These are phyloP conservation scores for Lithophane leautieri DNA, from an alignment of 2,888 invertebrate species.

Conservation along the genomic window DNA sequence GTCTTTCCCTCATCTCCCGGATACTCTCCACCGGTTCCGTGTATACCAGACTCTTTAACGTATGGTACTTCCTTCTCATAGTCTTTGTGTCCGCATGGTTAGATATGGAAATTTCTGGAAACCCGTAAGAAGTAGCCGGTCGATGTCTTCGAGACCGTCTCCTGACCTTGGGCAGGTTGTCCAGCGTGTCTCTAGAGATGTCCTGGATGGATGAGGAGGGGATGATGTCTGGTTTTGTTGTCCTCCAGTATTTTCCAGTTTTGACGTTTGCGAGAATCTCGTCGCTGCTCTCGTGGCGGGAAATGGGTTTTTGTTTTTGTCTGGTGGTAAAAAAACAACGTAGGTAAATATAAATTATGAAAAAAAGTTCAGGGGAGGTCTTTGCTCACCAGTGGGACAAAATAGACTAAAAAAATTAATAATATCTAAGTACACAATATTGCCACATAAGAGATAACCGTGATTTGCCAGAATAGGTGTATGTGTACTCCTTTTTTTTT, in stretches of 20 bases:
- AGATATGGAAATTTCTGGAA: conserved; percentile 86
- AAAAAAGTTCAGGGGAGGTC: background rate
- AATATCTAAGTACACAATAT: background rate
- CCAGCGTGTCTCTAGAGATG: conserved; percentile 66
- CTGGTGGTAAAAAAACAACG: conserved; percentile 52
- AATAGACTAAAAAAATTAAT: background rate
- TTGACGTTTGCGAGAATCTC: conserved; percentile 85
- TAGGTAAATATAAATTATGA: background rate
- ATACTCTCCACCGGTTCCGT: conserved; percentile 85
- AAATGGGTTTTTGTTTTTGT: conserved; percentile 69
- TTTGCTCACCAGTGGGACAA: background rate
- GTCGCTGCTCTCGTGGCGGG: conserved; percentile 82
- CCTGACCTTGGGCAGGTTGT: conserved; percentile 74
- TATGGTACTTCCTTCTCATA: conserved; percentile 77
- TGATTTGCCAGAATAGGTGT: background rate
- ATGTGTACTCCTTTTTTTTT: background rate
- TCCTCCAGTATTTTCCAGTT: conserved; percentile 85
- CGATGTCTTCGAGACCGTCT: conserved; percentile 78
- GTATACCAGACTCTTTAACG: conserved; percentile 83
- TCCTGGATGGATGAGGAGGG: conserved; percentile 78
- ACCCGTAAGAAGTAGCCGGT: conserved; percentile 82
- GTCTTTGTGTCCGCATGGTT: conserved; percentile 82
- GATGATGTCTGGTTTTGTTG: conserved; percentile 85
- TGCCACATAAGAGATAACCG: background rate
- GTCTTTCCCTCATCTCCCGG: conserved; percentile 81